Conservation (phyloP, 2,888 invertebrate species). For the Dascillus cervinus region DNA sequence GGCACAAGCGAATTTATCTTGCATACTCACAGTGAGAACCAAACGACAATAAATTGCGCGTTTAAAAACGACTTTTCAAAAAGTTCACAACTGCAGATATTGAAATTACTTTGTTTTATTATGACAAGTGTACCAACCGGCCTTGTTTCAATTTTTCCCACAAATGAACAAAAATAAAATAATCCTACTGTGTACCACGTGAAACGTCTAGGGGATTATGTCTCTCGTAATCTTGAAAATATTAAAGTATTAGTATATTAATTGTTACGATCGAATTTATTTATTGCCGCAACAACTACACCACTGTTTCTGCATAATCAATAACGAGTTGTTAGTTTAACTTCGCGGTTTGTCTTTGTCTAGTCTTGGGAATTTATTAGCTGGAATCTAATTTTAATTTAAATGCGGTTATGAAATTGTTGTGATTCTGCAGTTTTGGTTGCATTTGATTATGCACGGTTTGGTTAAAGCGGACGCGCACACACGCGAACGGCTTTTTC, state of each 20-base stretch:
- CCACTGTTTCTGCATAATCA: constrained; percentile 35
- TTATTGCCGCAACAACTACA: constrained; percentile 31
- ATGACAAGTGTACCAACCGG: constrained; percentile 20
- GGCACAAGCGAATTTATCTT: too few species aligned
- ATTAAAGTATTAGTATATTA: constrained; percentile 22
- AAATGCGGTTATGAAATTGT: too few species aligned
- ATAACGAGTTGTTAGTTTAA: constrained; percentile 40
- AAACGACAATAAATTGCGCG: too few species aligned
- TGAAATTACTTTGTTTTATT: too few species aligned
- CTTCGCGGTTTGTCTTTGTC: too few species aligned
- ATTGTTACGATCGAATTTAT: constrained; percentile 23
- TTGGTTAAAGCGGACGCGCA: constrained; percentile 7
- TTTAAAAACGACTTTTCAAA: too few species aligned
- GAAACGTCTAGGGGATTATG: constrained; percentile 11
- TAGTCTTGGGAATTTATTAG: too few species aligned
- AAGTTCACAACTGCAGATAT: too few species aligned
- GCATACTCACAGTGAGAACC: too few species aligned
- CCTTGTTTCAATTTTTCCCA: constrained; percentile 23
- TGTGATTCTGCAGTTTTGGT: not conserved
- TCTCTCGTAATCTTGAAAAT: too few species aligned
- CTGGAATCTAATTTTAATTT: too few species aligned
- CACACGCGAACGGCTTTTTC: constrained; percentile 6
- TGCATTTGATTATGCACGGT: constrained; percentile 9
- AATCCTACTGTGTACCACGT: constrained; percentile 9
- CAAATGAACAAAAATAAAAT: constrained; percentile 7